Percentiles rank a stretch among this genome's conserved stretches.
These are phyloP conservation scores for Butastur rufipennis DNA, from an alignment of 2,113 vertebrate genomes.

Conservation along the genomic window DNA sequence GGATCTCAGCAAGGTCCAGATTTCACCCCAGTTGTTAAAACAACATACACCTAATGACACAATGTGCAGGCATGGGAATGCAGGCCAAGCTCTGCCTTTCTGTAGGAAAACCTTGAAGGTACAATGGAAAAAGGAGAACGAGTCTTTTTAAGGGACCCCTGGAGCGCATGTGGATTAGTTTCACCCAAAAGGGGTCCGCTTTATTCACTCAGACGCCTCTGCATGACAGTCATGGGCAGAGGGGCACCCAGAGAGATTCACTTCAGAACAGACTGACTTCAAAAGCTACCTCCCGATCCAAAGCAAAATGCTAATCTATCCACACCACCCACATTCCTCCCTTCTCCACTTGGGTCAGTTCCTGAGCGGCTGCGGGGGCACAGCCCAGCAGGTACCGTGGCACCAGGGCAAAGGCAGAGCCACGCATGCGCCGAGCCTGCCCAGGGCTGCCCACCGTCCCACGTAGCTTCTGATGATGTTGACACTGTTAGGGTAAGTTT, in stretches of 20 bases:
- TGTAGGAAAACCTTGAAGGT: neutral
- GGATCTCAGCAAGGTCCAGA: neutral
- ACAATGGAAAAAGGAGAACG: neutral
- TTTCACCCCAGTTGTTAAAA: neutral
- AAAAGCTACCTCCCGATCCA: neutral
- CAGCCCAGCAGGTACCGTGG: neutral
- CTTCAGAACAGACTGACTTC: conserved; percentile 46
- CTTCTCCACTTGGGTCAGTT: neutral
- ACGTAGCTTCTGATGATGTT: neutral
- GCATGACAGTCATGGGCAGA: neutral
- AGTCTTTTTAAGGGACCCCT: neutral
- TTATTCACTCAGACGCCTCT: neutral
- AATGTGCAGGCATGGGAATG: neutral
- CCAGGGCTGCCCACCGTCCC: neutral
- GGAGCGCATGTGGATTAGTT: neutral
- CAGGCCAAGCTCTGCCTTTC: neutral
- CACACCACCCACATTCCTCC: conserved; percentile 8
- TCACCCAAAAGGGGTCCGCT: neutral
- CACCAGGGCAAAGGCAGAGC: neutral
- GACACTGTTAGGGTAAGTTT: neutral
- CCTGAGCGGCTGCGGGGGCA: neutral
- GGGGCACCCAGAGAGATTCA: neutral
- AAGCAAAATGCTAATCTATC: conserved; percentile 18
- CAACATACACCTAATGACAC: neutral
- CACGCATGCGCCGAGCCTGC: fast-evolving